A percentile compares a stretch with the other conserved stretches of the same genome.
Evolutionary conservation across 2,888 invertebrate genomes (phyloP).

Genomic region (Chalcis sispes): DNA sequence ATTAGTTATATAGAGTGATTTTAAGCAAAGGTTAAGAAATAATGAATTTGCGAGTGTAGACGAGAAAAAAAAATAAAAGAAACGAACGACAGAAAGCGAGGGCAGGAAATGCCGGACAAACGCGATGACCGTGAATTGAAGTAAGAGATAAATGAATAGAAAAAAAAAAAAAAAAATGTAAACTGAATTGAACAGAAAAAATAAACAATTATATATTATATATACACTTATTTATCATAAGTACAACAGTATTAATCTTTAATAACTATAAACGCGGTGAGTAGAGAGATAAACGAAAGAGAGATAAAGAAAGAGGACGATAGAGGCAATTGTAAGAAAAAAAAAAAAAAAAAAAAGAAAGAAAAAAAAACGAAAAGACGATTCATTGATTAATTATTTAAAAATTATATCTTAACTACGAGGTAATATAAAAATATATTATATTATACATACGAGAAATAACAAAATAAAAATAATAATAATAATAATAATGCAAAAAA

Average conservation of each 20-base stretch:
- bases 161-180: slow-evolving; percentile 29
- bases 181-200: slow-evolving; percentile 45
- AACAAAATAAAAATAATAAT: too few species aligned
- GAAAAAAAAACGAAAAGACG: slow-evolving; percentile 58
- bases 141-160: slow-evolving; percentile 26
- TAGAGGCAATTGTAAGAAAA: too few species aligned
- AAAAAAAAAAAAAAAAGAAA: neutral
- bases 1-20: slow-evolving; percentile 12
- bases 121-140: slow-evolving; percentile 49
- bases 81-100: slow-evolving; percentile 16
- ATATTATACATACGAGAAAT: slow-evolving; percentile 53
- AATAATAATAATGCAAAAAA: too few species aligned
- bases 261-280: slow-evolving; percentile 60
- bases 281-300: too few species aligned
- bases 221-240: slow-evolving; percentile 68
- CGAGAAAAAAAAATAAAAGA: slow-evolving; percentile 2
- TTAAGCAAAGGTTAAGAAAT: slow-evolving; percentile 5
- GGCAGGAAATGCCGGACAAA: slow-evolving; percentile 36
- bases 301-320: neutral
- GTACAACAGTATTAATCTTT: slow-evolving; percentile 71
- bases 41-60: neutral
- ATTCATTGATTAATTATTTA: slow-evolving; percentile 64
- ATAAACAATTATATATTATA: slow-evolving; percentile 53
- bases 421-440: slow-evolving; percentile 56
- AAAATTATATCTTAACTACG: slow-evolving; percentile 61